Conservation (phyloP, 2,113 vertebrate genomes). For the Seriola quinqueradiata region DNA sequence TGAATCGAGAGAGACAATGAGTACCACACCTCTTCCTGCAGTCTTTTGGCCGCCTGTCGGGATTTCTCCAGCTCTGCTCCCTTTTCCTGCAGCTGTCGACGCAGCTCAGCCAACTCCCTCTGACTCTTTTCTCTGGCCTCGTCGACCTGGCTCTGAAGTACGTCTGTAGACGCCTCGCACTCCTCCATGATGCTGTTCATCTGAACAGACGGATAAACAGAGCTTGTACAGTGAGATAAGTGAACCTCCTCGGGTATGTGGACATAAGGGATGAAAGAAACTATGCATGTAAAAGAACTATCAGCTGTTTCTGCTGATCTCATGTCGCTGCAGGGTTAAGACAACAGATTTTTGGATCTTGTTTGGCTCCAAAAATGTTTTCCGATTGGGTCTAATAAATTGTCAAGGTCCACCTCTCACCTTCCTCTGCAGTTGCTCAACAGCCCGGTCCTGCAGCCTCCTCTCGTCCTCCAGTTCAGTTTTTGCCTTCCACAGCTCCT, state of each 20-base stretch:
- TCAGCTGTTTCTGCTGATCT: constrained; percentile 21
- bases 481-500: constrained; percentile 89
- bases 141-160: constrained; percentile 92
- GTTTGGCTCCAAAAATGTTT: constrained; percentile 7
- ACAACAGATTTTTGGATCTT: background rate
- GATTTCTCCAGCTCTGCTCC: constrained; percentile 89
- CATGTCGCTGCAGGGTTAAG: background rate
- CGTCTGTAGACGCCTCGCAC: constrained; percentile 87
- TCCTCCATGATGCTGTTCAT: constrained; percentile 89
- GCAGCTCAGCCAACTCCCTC: constrained; percentile 87
- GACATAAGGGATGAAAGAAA: constrained; percentile 18
- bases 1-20: constrained; percentile 50
- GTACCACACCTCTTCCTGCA: constrained; percentile 92
- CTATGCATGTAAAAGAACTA: constrained; percentile 13
- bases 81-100: constrained; percentile 91
- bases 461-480: constrained; percentile 90
- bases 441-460: constrained; percentile 86
- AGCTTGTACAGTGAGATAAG: constrained; percentile 21
- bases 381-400: background rate
- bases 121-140: constrained; percentile 90
- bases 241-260: background rate
- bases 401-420: constrained; percentile 72
- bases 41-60: constrained; percentile 82
- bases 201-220: constrained; percentile 77
- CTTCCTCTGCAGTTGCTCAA: constrained; percentile 94